Evolutionary conservation across 2,888 invertebrate genomes (phyloP), one percentile per base, ranked within the genome.

Genomic region (Geotrupes spiniger): DNA sequence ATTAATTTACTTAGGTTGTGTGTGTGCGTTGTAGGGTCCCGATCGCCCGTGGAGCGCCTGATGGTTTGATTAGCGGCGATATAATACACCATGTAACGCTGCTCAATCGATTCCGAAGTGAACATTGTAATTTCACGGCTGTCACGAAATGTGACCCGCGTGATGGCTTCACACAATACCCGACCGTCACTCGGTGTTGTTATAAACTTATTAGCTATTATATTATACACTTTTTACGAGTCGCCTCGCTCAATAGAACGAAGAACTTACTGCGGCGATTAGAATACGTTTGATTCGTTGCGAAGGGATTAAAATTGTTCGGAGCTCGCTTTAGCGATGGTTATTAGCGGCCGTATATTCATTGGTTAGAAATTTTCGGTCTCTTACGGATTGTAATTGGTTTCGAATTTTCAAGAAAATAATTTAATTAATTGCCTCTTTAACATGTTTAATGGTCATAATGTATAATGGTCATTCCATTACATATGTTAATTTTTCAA

Each of bases 121-220:
- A 71, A 71, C 71, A 71, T 71, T 71, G 71, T 71, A 71, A 72
- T 72, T 72, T 72, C 69, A 72, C 68, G 72, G 70, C 70, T 71
- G 72, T 71, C 72, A 71, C 64, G 66, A 63, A 63, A 67, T 62
- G 65, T 63, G 68, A 69, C 65, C 69, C 61, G 62, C 62, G 62
- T 65, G 67, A 66, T 66, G 65, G 67, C 63, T 62, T 59, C 58
- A 63, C 63, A 70, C 70, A 71, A 69, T 69, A 60, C 63, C 58
- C 59, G 68, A 68, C 69, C 65, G 64, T 69, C 69, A 69, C 53
- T 58, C 59, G 57, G 59, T 62, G 63, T 62, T 61, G 63, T 65
- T 66, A 66, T 66, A 64, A 63, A 66, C 66, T 68, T 68, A 68
- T 69, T 68, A 68, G 63, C 63, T 63, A 65, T 65, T 66, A 65